Evolutionary conservation across 1,140 invertebrate genomes (phyloP), one percentile per base, ranked within the genome.

Genomic region (Drosophila mojavensis): DNA sequence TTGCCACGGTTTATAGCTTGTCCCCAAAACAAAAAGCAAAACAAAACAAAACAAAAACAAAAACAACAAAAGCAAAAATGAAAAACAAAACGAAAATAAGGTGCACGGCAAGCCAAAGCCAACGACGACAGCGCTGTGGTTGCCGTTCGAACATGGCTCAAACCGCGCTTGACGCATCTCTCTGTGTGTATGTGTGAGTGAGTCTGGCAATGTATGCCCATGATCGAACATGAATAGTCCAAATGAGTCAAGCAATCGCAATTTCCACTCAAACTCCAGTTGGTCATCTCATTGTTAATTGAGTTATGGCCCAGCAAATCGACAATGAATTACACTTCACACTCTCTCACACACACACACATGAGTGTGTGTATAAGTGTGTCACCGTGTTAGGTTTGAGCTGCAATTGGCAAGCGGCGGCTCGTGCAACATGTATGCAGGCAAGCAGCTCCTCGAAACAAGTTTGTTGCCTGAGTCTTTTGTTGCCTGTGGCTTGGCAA

Each of bases 1-100:
- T 89, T 81, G 85, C 88, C 90, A 81, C 81, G 74, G 90, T 91
- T 91, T 91, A 91, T 91, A 91, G 81, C 78, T 70, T 89, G 81
- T 78, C 70, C 81, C 80, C 80, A 90, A 88, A 63, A 71, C 86
- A 77, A 72, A 69, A 71, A 53, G 74, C 77, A 53, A 67, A 62
- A 60, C 45, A 67, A 59, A 50, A 74, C 43, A 43, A 50, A 26
- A 39, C 41, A 48, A 58, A 83, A 62, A 65, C 30, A 67, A 45
- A 73, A 77, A 77, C 73, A 78, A 41, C 64, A 62, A 76, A 65
- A 65, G 39, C 48, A 78, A 73, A 48, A 61, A 39, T 39, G 24
- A 55, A 51, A 53, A 74, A 50, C 59, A 63, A 81, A 41, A 75
- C 13, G 26, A 48, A 60, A 60, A 17, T 20, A 60, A 60, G 58